Base-by-base conservation (phyloP, 1,140 invertebrate genomes). In the Stratiolaelaps scimitus region DNA sequence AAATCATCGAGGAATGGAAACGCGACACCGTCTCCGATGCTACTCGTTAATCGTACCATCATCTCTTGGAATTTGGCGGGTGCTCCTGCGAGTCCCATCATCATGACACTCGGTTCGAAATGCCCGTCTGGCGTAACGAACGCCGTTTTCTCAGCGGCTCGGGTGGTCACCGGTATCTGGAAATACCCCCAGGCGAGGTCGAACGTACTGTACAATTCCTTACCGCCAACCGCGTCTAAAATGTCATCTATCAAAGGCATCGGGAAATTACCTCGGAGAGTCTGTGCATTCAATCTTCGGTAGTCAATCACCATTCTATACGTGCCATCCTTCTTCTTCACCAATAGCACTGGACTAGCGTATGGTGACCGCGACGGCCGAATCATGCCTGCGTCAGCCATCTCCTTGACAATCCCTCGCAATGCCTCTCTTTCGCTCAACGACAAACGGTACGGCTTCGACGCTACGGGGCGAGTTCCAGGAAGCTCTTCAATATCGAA, bases 1-100 rank as follows among this genome's bases (percentile, higher is more conserved):
- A 68, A 43, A 45, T 68, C 66, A 43, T 68, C 66, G 53, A 68
- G 53, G 45, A 64, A 68, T 23, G 47, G 48, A 15, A 66, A 20
- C 13, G 64, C 48, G n/a, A 44, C 40, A 5, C 44, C 43, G 4
- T 66, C 23, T 2, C 20, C 40, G 1, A 64, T 20, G 23, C 26
- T 6, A 7, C 28, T 17, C 19, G 20, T 28, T 34, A 67, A 65
- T 13, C 64, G 26, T 20, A n/a, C 17, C 43, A 66, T 66, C 5
- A 68, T 30, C 26, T 66, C 64, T 29, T 23, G 26, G 56, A 68
- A 68, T 19, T 20, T 53, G 15, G 43, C 15, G 2, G 67, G 67
- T 20, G 43, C 20, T 2, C 47, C 48, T 19, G 29, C 2, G 19
- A 68, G 28, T 10, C 26, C 47, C 44, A 66, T 47, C 2, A 53